Evolutionary conservation across 2,113 vertebrate species (phyloP).

Genomic region (Elephas maximus): DNA sequence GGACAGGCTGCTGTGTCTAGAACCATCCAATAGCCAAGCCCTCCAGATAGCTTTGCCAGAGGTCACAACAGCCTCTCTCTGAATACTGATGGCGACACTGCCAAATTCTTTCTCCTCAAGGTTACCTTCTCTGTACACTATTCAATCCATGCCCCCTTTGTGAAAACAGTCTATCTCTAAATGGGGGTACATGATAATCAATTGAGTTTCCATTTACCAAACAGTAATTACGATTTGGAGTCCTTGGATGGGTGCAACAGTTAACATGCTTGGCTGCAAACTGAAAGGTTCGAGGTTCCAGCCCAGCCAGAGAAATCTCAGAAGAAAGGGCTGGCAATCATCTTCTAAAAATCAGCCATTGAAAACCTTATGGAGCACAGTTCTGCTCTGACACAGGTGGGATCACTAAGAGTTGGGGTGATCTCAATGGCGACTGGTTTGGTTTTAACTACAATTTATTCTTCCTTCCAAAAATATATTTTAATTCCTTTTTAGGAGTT

Average conservation of each 20-base stretch:
- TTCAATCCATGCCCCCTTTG: background rate
- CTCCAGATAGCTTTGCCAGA: background rate
- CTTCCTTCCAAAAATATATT: background rate
- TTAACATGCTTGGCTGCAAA: background rate
- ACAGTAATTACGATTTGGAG: background rate
- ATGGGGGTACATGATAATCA: background rate
- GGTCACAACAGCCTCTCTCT: background rate
- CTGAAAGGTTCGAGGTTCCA: background rate
- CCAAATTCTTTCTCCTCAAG: background rate
- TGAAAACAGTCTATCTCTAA: background rate
- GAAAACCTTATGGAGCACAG: background rate
- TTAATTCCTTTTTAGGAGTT: conserved; percentile 32
- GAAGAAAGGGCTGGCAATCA: background rate
- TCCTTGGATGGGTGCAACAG: background rate
- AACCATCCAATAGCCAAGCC: background rate
- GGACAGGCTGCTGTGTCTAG: background rate
- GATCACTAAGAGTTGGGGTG: background rate
- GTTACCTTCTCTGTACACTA: background rate
- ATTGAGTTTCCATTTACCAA: background rate
- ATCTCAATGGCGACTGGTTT: background rate
- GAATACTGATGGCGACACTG: background rate
- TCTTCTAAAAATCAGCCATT: background rate
- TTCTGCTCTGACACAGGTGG: background rate
- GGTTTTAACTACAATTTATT: background rate
- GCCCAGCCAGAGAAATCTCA: background rate